Base-by-base conservation (phyloP, 2,888 invertebrate species). In the Mamestra brassicae region DNA sequence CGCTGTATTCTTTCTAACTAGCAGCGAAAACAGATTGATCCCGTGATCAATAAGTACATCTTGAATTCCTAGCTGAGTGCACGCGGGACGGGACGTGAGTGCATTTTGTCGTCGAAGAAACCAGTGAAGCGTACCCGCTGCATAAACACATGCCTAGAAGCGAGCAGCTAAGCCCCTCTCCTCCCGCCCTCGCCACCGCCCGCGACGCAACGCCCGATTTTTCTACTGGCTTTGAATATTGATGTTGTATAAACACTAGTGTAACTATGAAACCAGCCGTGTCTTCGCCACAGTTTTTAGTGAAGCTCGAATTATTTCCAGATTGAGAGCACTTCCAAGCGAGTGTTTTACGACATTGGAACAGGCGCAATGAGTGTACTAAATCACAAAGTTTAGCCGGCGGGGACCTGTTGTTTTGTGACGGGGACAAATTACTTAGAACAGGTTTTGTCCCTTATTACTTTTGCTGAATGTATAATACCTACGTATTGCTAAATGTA, bases 71-170 rank as follows among this genome's bases (percentile, higher is more conserved):
- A 90, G 90, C 87, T 91, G 93, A 94, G 91, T 92, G 93, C 90
- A 89, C 90, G 89, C 90, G 92, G 89, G 90, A 90, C 89, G 89
- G 84, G 83, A 92, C 93, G 95, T 94, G 95, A 96, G 95, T 96
- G 96, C 96, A 96, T 95, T 96, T 94, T 94, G 95, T 94, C 95
- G 95, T 95, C 92, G 93, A 90, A 92, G 92, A 91, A 95, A 90
- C 92, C 94, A 93, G 93, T 89, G 92, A 90, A 92, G 94, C 94
- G 93, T 93, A 85, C 89, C 85, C 91, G 88, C 92, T 93, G 92
- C 92, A 93, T 93, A 94, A 94, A 94, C 93, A 94, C 91, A 92
- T 88, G 90, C 87, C 90, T 90, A 90, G 85, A 90, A 90, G 90
- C 85, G 91, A 91, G 90, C 90, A 92, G 89, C 90, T 90, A 85